Conservation (phyloP, 2,113 vertebrate genomes). For the Bubo bubo region DNA sequence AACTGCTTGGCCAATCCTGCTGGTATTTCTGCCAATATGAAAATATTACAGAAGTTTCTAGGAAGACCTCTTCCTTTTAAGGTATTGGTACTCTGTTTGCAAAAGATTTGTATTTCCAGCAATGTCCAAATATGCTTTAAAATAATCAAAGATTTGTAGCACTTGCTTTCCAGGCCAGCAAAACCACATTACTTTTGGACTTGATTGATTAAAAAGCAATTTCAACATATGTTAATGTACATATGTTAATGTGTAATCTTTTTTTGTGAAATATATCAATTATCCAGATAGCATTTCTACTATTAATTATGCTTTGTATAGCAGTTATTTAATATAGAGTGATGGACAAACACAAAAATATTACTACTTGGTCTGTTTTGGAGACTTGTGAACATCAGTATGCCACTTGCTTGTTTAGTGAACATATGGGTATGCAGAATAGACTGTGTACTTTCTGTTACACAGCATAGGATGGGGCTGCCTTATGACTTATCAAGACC, state of each 20-base stretch:
- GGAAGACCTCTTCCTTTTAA: conserved; percentile 94
- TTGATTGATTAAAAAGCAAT: background rate
- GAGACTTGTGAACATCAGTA: background rate
- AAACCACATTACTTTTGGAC: background rate
- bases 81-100: conserved; percentile 71
- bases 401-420: background rate
- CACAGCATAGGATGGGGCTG: background rate
- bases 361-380: background rate
- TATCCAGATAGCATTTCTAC: background rate
- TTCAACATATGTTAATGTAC: background rate
- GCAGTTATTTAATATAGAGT: background rate
- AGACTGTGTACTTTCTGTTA: background rate
- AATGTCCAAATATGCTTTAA: background rate
- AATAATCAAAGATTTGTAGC: background rate
- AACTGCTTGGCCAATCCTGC: conserved; percentile 80
- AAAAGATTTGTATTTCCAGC: background rate
- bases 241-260: no score
- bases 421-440: background rate
- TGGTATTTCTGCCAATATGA: conserved; percentile 77
- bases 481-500: background rate
- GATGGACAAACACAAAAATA: background rate
- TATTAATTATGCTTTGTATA: background rate
- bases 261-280: background rate
- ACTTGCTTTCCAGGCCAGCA: background rate
- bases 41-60: conserved; percentile 88